Base-by-base conservation (phyloP, 2,113 vertebrate genomes). In the Festucalex cinctus region DNA sequence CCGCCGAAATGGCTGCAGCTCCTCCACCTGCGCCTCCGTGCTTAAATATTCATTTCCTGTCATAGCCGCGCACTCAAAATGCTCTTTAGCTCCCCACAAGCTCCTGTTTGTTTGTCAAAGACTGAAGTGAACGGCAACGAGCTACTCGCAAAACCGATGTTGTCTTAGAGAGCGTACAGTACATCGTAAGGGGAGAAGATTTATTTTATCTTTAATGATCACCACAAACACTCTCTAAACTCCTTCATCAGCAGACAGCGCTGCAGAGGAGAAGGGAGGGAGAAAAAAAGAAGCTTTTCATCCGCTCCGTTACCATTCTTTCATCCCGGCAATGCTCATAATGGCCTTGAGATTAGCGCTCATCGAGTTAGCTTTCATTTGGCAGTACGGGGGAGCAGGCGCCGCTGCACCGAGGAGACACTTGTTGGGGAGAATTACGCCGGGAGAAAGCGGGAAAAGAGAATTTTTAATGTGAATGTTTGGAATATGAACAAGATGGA, bases 1-100 rank as follows among this genome's bases (percentile, higher is more conserved):
- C 75, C 76, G 66, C 46, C 79, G 85, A 73, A 85, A 87, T 71
- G 79, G 77, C 80, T 78, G 71, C 57, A 43, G 76, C 79, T 84
- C 67, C 36, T 77, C 86, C 89, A 90, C 87, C 86, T 89, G 86
- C 82, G 72, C 85, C 85, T 82, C 77, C 48, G 24, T 59, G 66
- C 85, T 88, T 83, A 88, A 89, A 88, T 87, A 89, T 88, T 88
- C 79, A 90, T 88, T 86, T 88, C 85, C 86, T 84, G 82, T 86
- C 89, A 81, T 62, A 76, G 74, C 78, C 67, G 44, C 69, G 68
- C 85, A 70, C 71, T 79, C 28, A 35, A 63, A 68, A 53, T 67
- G 14, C 65, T 58, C 57, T 74, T 79, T 63, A 41, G 51, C 67
- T 54, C 68, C 28, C 51, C 24, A 70, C 35, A 53, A 46, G 60